Evolutionary conservation across 2,113 vertebrate genomes (phyloP).

Genomic region (Mastomys natalensis): DNA sequence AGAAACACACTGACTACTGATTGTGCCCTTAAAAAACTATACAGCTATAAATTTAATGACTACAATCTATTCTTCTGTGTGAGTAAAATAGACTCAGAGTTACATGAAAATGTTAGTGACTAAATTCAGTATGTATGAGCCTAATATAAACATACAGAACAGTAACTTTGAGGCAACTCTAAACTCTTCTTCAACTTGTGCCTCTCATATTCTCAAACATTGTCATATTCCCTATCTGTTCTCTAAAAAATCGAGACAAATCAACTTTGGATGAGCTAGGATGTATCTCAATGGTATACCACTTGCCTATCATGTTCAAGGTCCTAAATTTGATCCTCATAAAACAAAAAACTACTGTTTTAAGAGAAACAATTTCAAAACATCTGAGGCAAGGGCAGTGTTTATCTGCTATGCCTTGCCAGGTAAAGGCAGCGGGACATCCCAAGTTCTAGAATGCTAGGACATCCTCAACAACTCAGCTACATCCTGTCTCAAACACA

Average conservation of each 20-base stretch:
- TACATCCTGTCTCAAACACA: not conserved
- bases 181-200: not conserved
- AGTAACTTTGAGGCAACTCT: not conserved
- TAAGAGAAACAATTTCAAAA: conserved; percentile 37
- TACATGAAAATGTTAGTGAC: not conserved
- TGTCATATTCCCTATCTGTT: not conserved
- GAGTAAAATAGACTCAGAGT: not conserved
- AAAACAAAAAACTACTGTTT: not conserved
- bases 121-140: not conserved
- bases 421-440: not conserved
- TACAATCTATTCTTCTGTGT: not conserved
- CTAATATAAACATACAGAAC: not conserved
- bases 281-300: not conserved
- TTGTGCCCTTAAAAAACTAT: not conserved
- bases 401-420: not conserved
- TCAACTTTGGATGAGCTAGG: not conserved
- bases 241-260: not conserved
- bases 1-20: not conserved
- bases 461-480: not conserved
- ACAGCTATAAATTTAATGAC: not conserved
- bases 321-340: not conserved
- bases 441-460: not conserved
- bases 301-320: not conserved
- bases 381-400: not conserved
- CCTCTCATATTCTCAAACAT: not conserved